Evolutionary conservation across 1,140 invertebrate genomes (phyloP), one percentile per base, ranked within the genome.

Genomic region (Formica exsecta): DNA sequence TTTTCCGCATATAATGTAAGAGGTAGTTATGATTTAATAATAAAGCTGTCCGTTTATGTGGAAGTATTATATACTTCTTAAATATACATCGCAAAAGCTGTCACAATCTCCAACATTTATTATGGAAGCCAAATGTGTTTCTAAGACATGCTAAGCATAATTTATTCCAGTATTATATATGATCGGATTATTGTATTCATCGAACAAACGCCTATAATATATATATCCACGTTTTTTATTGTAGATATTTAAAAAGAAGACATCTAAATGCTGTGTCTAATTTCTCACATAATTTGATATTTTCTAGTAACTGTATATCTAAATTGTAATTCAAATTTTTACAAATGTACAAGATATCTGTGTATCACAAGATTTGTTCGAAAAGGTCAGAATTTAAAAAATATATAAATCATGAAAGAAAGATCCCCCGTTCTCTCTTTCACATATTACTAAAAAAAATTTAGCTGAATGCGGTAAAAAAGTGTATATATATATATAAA

Each of bases 11-110:
- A 16, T 83, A 38, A 29, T 29, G 4, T 61, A 61, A 83, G 29
- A 59, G 54, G 38, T 61, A 73, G 66, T 59, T 73, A 59, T 32
- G 38, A 51, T 57, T 80, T 81, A 61, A 73, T 73, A 73, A 81
- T 44, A 7, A 81, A 71, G 64, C 64, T 70, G 19, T 81, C n/a
- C 3, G 36, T 73, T 73, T 61, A 22, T 6, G 8, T 80, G 25
- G 32, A 73, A 36, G 29, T 70, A 73, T 61, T 61, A 81, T 61
- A n/a, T 41, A 38, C n/a, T 57, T 54, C 41, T 48, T 1, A 32
- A 36, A 48, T 44, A 77, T 75, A 62, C 25, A 65, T 62, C 65
- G n/a, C n/a, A 25, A 57, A 64, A 44, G 41, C 57, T 65, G 25
- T 59, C 36, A 32, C 44, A 54, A 74, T 86, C 51, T 48, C 57